These are phyloP conservation scores for Entomyzon cyanotis DNA, from an alignment of 2,113 vertebrate genomes.

Conservation along the genomic window DNA sequence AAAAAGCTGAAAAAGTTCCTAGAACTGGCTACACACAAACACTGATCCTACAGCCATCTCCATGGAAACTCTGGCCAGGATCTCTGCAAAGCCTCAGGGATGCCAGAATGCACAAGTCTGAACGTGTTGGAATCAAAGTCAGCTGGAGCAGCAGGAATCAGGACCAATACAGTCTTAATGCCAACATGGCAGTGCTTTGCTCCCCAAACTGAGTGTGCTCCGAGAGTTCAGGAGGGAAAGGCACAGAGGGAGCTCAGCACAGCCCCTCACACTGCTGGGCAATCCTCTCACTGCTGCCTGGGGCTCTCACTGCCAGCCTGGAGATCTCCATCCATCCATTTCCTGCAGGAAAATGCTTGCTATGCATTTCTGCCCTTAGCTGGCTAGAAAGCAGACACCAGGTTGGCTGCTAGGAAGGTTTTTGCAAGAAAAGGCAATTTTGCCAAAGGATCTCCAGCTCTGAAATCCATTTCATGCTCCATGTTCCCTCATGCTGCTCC, in stretches of 20 bases:
- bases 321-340: not conserved
- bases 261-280: not conserved
- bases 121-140: not conserved
- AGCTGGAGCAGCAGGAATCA: not conserved
- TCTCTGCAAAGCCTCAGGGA: not conserved
- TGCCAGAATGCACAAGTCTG: not conserved
- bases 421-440: not conserved
- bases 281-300: not conserved
- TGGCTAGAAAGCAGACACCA: not conserved
- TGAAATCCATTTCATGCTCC: not conserved
- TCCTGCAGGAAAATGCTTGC: not conserved
- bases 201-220: rapidly evolving
- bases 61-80: not conserved
- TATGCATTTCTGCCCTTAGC: not conserved
- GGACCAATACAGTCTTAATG: not conserved
- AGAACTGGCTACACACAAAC: not conserved
- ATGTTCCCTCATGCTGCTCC: rapidly evolving
- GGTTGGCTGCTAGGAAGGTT: not conserved
- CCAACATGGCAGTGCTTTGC: not conserved
- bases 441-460: not conserved
- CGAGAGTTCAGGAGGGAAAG: not conserved
- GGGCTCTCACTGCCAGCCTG: not conserved
- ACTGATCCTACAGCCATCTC: not conserved
- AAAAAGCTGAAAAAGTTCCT: not conserved
- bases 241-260: not conserved